A percentile compares a stretch with the other conserved stretches of the same genome.
Evolutionary conservation across 2,797 vertebrate species (phyloP).

Genomic region (Pangasius mekongensis): DNA sequence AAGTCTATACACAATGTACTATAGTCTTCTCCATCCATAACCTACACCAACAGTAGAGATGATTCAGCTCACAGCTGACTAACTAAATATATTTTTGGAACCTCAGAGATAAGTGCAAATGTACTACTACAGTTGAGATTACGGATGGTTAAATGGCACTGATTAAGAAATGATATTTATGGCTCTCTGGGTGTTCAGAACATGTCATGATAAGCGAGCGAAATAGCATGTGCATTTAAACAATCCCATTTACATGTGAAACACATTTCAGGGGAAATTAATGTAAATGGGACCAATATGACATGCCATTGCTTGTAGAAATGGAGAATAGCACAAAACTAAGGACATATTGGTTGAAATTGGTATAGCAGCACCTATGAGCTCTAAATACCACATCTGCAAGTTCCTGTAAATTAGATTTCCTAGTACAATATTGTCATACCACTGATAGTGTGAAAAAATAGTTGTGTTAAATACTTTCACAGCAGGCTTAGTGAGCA

Average conservation of each 20-base stretch:
- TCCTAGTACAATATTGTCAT: background rate
- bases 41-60: background rate
- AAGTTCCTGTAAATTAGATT: constrained; percentile 30
- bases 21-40: background rate
- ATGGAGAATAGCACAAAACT: constrained; percentile 26
- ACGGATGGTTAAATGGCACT: background rate
- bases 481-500: background rate
- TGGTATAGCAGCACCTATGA: constrained; percentile 59
- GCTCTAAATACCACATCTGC: constrained; percentile 70
- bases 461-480: background rate
- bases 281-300: constrained; percentile 31
- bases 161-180: background rate
- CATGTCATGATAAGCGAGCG: background rate
- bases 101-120: background rate
- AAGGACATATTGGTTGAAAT: constrained; percentile 52
- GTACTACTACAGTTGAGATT: background rate
- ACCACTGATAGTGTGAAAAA: background rate
- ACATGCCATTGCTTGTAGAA: constrained; percentile 14
- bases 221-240: constrained; percentile 23
- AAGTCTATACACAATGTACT: background rate
- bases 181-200: background rate
- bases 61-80: background rate
- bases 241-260: constrained; percentile 8
- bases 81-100: background rate
- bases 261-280: background rate